Evolutionary conservation across 2,797 vertebrate species (phyloP), one percentile per base, ranked within the genome.

Genomic region (Platyrinchus mystaceus): DNA sequence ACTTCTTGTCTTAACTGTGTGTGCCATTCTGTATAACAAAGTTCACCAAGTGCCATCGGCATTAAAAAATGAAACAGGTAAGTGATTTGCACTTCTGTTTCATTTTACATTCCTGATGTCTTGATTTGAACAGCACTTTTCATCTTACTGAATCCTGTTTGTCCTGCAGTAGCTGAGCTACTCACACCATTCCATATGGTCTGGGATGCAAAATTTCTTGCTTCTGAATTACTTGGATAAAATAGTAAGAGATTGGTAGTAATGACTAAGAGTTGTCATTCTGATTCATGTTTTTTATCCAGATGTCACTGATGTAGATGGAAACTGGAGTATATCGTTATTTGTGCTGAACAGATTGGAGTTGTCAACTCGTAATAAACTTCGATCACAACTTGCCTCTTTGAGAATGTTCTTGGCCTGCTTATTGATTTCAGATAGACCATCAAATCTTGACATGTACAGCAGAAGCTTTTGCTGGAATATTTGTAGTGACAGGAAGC

Each of bases 1-100:
- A 82, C 97, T 99, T 90, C 98, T 99, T 94, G 85, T 99, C 69
- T 95, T 99, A 96, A 97, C 99, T 68, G 89, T 98, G 46, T 98
- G 98, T 6, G 97, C 98, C 87, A 98, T 99, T 85, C 97, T 99
- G 53, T 99, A 99, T 95, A 99, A 98, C 73, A 98, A 98, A 82
- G 97, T 98, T 84, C 98, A 98, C 84, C 98, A 98, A 93, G 91
- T 79, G 18, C 89, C 96, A 3, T 85, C 97, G n/a, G 82, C 87
- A 11, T 90, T 89, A 46, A 97, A 91, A 80, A 97, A 93, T 69
- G 93, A 93, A 83, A 53, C 97, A 96, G 98, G 98, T 99, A 93
- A 76, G 71, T 28, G 14, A 43, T 16, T 43, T 26, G 4, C 37
- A 11, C 8, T 91, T 94, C 8, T 41, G 24, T 67, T 95, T 58